Conservation (phyloP, 1,140 invertebrate species). For the Drosophila malerkotliana region DNA sequence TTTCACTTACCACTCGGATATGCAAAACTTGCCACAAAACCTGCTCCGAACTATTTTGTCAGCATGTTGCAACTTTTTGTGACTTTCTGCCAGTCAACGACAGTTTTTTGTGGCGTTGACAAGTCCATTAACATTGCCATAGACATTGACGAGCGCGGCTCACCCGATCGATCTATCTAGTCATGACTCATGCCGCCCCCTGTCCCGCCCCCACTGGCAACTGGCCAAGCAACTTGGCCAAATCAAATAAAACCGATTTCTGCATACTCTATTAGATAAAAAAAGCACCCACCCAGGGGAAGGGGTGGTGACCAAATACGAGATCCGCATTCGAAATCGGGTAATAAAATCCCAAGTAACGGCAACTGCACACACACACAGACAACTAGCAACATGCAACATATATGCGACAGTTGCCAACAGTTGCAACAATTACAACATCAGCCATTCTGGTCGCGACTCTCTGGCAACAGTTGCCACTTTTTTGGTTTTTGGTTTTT, state of each 20-base stretch:
- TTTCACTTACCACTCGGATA: background rate
- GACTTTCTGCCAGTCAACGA: too few relatives aligned
- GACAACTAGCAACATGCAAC: slow-evolving; percentile 31
- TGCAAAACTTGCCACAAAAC: slow-evolving; percentile 6
- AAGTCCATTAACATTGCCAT: slow-evolving; percentile 42
- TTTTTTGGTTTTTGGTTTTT: slow-evolving; percentile 9
- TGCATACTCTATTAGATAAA: background rate
- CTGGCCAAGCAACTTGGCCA: background rate
- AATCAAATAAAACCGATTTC: slow-evolving; percentile 1
- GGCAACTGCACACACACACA: slow-evolving; percentile 6
- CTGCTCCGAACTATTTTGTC: background rate
- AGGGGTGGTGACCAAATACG: background rate
- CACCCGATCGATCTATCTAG: slow-evolving; percentile 18
- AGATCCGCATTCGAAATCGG: slow-evolving; percentile 34
- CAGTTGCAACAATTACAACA: slow-evolving; percentile 69
- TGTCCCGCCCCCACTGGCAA: slow-evolving; percentile 4
- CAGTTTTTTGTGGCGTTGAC: slow-evolving; percentile 15
- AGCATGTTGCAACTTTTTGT: background rate
- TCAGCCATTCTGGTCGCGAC: slow-evolving; percentile 71
- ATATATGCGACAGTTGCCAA: slow-evolving; percentile 49
- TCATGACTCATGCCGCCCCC: slow-evolving; percentile 15
- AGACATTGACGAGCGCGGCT: slow-evolving; percentile 33
- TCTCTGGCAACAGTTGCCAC: slow-evolving; percentile 4
- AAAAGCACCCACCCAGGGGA: too few relatives aligned
- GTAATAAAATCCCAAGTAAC: slow-evolving; percentile 35